Evolutionary conservation across 2,888 invertebrate genomes (phyloP).

Genomic region (Heliconius ethilla): DNA sequence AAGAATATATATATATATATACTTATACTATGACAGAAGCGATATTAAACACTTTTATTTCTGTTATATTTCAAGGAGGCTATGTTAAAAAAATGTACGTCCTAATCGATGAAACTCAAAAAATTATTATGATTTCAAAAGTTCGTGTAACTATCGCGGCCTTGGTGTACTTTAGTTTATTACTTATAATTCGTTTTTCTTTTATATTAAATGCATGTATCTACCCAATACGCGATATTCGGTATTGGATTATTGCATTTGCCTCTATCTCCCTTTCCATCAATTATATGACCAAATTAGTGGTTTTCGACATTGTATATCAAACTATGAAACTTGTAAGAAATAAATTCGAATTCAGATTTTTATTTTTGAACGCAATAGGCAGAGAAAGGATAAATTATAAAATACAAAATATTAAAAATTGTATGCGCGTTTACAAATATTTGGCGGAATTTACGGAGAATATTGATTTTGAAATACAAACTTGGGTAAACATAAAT

Average conservation of each 20-base stretch:
- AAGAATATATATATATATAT: too few species aligned
- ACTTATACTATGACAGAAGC: neutral
- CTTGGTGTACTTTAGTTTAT: neutral
- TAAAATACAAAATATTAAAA: constrained; percentile 2
- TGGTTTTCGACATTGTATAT: neutral
- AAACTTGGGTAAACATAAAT: neutral
- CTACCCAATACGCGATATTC: neutral
- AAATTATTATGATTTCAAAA: neutral
- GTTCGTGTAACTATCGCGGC: neutral
- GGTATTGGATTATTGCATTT: neutral
- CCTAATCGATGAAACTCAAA: neutral
- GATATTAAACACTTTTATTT: neutral
- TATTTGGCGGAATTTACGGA: neutral
- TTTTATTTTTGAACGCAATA: neutral
- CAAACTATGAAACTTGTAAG: neutral
- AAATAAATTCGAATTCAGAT: neutral
- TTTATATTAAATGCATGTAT: neutral
- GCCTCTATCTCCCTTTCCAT: neutral
- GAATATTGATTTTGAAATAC: constrained; percentile 3
- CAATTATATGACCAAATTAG: neutral
- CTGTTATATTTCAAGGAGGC: neutral
- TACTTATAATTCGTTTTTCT: neutral
- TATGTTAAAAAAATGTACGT: neutral
- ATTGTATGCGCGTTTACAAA: neutral
- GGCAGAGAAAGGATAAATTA: neutral